Conservation (phyloP, 2,113 vertebrate species). For the Mus pahari region DNA sequence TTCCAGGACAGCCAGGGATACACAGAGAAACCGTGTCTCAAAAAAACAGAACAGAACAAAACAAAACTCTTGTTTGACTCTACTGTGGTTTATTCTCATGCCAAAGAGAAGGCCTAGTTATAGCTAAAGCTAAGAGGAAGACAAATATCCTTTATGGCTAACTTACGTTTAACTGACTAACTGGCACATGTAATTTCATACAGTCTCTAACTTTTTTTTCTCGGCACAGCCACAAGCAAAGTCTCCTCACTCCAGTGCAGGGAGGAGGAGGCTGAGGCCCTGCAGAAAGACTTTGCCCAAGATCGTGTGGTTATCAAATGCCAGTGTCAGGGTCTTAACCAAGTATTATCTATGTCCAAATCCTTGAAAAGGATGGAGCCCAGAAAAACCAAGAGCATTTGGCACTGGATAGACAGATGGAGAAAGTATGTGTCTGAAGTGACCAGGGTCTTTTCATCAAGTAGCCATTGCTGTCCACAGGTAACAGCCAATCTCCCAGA, state of each 20-base stretch:
- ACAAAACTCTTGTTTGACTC: no score
- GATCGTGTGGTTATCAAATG: background rate
- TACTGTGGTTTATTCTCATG: no score
- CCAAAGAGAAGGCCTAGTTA: background rate
- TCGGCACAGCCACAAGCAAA: background rate
- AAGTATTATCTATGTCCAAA: background rate
- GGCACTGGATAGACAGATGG: background rate
- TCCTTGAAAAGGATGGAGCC: background rate
- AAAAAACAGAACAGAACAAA: no score
- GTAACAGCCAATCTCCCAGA: background rate
- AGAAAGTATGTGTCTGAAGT: background rate
- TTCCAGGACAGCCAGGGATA: no score
- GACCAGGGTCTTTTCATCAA: background rate
- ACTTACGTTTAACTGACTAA: background rate
- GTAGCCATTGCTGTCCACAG: background rate
- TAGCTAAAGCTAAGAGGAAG: background rate
- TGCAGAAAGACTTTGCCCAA: background rate
- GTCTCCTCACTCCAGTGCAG: background rate
- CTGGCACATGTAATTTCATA: background rate
- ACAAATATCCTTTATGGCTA: background rate
- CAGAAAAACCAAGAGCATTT: background rate
- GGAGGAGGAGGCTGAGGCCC: background rate
- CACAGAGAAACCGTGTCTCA: no score
- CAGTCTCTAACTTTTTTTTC: background rate
- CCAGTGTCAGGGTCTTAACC: background rate